Evolutionary conservation across 1,140 invertebrate genomes (phyloP).

Genomic region (Diabrotica undecimpunctata): DNA sequence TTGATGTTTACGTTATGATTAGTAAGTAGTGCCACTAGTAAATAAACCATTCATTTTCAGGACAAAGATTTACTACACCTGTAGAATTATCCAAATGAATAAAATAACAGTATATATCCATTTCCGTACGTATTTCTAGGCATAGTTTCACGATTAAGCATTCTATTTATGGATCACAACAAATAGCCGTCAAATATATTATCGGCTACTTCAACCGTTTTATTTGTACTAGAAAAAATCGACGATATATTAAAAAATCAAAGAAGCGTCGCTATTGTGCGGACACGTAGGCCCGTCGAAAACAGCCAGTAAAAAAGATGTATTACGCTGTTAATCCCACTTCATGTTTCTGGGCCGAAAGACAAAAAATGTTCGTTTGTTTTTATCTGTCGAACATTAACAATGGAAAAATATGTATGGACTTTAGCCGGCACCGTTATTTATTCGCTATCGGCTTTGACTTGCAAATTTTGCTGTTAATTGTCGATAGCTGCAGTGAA

Average conservation of each 20-base stretch:
- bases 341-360: slow-evolving; percentile 20
- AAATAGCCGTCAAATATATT: too few species aligned
- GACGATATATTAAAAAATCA: not conserved
- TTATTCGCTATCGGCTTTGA: slow-evolving; percentile 19
- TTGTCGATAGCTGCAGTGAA: slow-evolving; percentile 13
- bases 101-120: too few species aligned
- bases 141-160: too few species aligned
- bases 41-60: too few species aligned
- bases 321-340: slow-evolving; percentile 21
- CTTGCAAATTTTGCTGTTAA: slow-evolving; percentile 17
- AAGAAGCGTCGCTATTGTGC: not conserved
- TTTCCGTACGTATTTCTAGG: too few species aligned
- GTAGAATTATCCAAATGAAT: too few species aligned
- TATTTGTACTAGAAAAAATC: too few species aligned
- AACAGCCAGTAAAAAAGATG: slow-evolving; percentile 17
- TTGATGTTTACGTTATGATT: too few species aligned
- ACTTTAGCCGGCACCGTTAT: slow-evolving; percentile 15
- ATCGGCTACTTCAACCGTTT: too few species aligned
- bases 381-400: slow-evolving; percentile 19
- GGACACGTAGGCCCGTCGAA: slow-evolving; percentile 12
- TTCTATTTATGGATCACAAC: too few species aligned
- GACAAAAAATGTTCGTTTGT: slow-evolving; percentile 22
- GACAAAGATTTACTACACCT: too few species aligned
- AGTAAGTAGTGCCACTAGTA: too few species aligned
- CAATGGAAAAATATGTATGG: slow-evolving; percentile 23